Evolutionary conservation across 2,113 vertebrate genomes (phyloP).

Genomic region (Dasyprocta punctata): DNA sequence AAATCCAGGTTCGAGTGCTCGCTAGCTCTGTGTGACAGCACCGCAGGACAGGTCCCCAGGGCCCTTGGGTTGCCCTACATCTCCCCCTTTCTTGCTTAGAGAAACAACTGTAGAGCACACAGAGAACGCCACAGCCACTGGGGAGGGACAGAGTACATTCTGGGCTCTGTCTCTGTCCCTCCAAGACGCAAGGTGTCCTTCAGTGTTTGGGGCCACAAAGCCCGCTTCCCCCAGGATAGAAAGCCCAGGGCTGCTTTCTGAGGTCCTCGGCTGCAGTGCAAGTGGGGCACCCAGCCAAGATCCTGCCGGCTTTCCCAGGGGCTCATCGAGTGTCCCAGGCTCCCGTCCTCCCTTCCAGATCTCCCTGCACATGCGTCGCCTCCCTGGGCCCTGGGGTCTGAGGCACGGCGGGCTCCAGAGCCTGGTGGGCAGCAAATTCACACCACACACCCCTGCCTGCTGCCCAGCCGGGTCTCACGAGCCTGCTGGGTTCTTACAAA

Average conservation of each 20-base stretch:
- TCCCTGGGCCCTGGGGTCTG: not conserved
- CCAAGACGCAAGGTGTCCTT: not conserved
- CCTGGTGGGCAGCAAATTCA: no score
- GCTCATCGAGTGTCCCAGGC: not conserved
- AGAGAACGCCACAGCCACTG: no score
- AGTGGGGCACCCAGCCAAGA: no score
- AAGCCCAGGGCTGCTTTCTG: not conserved
- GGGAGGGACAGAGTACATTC: not conserved
- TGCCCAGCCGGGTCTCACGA: not conserved
- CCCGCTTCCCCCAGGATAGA: not conserved
- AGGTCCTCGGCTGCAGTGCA: not conserved
- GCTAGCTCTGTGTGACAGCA: fast-evolving
- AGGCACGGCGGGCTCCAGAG: not conserved
- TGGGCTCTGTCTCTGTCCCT: not conserved
- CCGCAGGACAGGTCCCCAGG: not conserved
- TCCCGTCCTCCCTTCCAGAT: no score
- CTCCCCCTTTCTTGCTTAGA: not conserved
- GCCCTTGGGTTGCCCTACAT: not conserved
- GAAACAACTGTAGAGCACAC: not conserved
- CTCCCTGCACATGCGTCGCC: not conserved
- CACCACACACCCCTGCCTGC: no score
- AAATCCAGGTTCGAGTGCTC: not conserved
- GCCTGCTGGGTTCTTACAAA: not conserved
- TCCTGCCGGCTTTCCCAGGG: not conserved
- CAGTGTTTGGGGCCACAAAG: not conserved